Evolutionary conservation across 2,113 vertebrate genomes (phyloP).

Genomic region (Syrrhaptes paradoxus): DNA sequence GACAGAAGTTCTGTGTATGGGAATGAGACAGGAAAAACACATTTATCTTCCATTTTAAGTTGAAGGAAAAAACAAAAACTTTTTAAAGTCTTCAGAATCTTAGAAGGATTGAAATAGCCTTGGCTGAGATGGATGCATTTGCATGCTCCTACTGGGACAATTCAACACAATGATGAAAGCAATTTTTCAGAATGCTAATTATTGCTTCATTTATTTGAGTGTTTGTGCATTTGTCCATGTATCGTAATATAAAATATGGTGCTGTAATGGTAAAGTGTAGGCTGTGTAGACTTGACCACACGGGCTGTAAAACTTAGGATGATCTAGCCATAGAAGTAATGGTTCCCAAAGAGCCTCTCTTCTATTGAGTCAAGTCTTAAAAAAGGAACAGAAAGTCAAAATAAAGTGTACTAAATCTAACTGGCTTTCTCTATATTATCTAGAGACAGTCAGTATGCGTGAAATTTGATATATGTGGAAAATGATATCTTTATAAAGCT

Average conservation of each 20-base stretch:
- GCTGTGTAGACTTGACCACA: background rate
- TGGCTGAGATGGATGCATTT: background rate
- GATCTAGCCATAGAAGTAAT: background rate
- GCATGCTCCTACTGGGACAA: background rate
- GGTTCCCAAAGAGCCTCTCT: background rate
- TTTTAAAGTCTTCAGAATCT: background rate
- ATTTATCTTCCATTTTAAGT: background rate
- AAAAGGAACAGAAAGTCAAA: slow-evolving; percentile 32
- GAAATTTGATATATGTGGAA: slow-evolving; percentile 35
- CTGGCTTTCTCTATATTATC: slow-evolving; percentile 10
- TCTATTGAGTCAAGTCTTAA: background rate
- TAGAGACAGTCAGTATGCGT: background rate
- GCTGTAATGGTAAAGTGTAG: background rate
- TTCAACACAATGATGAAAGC: background rate
- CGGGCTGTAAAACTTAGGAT: background rate
- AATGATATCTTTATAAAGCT: background rate
- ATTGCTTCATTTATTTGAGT: background rate
- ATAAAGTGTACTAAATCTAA: background rate
- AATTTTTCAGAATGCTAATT: background rate
- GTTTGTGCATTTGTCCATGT: background rate
- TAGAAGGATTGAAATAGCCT: background rate
- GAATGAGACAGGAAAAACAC: background rate
- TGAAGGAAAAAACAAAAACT: rapidly evolving
- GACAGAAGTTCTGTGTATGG: background rate
- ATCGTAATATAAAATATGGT: background rate